Evolutionary conservation across 2,797 vertebrate genomes (phyloP), one percentile per base, ranked within the genome.

Genomic region (Propithecus deckenii): DNA sequence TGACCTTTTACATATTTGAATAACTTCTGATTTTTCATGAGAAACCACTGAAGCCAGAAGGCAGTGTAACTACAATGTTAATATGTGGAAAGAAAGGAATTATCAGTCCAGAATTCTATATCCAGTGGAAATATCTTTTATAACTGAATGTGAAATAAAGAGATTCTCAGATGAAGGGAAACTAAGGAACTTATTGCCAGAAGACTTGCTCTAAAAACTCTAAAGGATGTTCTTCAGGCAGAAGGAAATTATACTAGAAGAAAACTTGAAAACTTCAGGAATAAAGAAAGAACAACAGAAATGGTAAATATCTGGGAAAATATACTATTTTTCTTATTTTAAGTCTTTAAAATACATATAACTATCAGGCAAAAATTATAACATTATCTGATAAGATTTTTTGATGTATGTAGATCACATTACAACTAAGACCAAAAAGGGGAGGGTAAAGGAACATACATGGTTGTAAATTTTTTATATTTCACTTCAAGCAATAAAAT

Each of bases 401-500:
- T 81, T 25, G 79, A 32, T 59, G 55, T 79, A 59, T 9, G n/a
- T 15, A 86, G n/a, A 80, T 43, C 38, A 85, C 43, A 80, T 43
- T 83, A 55, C 17, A 95, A 57, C 35, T 50, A 63, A 83, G 30
- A 67, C 63, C 50, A 38, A 76, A 67, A 55, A 50, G 4, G 17
- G 3, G 22, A 35, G 11, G 17, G 7, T 59, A 76, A 75, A 84
- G 32, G 22, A 18, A 48, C 5, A 8, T 61, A 59, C 48, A 48
- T 57, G 18, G 4, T 32, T 86, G 11, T 72, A 85, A 48, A 17
- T 3, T 87, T 80, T 89, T 72, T 57, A 59, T 43, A n/a, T 65
- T 89, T 92, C 38, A 75, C 23, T 95, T 80, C 50, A 86, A 80
- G 50, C 81, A 38, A 89, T 41, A 92, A 89, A 85, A 75, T 52